Base-by-base conservation (phyloP, 2,888 invertebrate species). In the Drosophila yooni region DNA sequence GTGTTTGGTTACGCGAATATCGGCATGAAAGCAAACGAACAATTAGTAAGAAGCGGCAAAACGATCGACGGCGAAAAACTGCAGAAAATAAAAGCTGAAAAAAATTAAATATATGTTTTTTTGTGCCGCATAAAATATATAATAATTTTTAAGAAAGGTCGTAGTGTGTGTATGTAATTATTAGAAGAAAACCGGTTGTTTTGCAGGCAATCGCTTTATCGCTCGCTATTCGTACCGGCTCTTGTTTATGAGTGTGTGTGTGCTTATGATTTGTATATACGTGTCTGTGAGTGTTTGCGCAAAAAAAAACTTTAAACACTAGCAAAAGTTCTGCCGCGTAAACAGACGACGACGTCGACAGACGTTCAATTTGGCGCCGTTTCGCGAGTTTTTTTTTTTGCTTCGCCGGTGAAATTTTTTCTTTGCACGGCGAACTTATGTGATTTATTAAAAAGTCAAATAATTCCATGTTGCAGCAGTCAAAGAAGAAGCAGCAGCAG, bases 351-450 rank as follows among this genome's bases (percentile, higher is more conserved):
- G 79, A 74, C 76, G 70, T 67, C 82, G 84, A 67, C 81, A 71
- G 79, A 72, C 82, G 70, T 75, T 53, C 38, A 76, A 82, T 85
- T 86, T 89, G 89, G 89, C 89, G 88, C 88, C 83, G 81, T 81
- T 80, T 80, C 80, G 75, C 48, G 31, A 54, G 25, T 56, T 60
- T 73, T 69, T 53, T 43, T 70, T 68, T 48, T 65, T 69, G 74
- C 54, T 65, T 63, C 43, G 36, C 74, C 70, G 75, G 87, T 83
- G 82, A 80, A 89, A 82, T 78, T 80, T 83, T 78, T 65, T 50
- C 29, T 48, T 61, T 62, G 25, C 8, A 2, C 25, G 46, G 15
- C 25, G 21, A 46, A 8, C 2, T 15, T 70, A 21, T 56, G 56
- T 56, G n/a, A 46, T 48, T 57, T 34, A 58, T 38, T 66, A 40